These are phyloP conservation scores for Borostomias antarcticus DNA, from an alignment of 2,797 vertebrate genomes.

Conservation along the genomic window DNA sequence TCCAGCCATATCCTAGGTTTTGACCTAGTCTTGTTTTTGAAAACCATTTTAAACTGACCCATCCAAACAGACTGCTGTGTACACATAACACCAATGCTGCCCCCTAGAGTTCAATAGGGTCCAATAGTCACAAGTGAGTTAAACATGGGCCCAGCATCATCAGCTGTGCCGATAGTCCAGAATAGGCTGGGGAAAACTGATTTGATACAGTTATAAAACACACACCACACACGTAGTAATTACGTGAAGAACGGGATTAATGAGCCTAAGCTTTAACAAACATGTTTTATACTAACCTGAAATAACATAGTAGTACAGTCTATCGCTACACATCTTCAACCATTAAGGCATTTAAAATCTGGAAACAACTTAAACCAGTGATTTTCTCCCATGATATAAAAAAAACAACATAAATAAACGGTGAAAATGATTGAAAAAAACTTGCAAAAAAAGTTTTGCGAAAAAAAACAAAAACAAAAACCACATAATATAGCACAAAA, in stretches of 20 bases:
- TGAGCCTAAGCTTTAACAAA: constrained; percentile 8
- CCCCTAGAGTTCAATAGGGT: constrained; percentile 8
- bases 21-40: too few species aligned
- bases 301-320: constrained; percentile 5
- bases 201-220: background rate
- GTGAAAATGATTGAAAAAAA: background rate
- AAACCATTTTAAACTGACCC: too few species aligned
- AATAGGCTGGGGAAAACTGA: background rate
- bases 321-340: constrained; percentile 1
- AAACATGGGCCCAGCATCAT: background rate
- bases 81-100: background rate
- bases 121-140: background rate
- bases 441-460: background rate
- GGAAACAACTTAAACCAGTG: constrained; percentile 2
- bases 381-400: constrained; percentile 9
- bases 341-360: constrained; percentile 2
- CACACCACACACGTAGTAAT: background rate
- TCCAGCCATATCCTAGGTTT: too few species aligned
- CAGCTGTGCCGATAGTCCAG: background rate
- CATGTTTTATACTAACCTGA: constrained; percentile 3
- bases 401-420: background rate
- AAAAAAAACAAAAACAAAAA: background rate
- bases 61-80: too few species aligned
- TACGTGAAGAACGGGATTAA: background rate
- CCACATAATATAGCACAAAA: background rate